Conservation (phyloP, 2,888 invertebrate species). For the Oscheius myriophilus region DNA sequence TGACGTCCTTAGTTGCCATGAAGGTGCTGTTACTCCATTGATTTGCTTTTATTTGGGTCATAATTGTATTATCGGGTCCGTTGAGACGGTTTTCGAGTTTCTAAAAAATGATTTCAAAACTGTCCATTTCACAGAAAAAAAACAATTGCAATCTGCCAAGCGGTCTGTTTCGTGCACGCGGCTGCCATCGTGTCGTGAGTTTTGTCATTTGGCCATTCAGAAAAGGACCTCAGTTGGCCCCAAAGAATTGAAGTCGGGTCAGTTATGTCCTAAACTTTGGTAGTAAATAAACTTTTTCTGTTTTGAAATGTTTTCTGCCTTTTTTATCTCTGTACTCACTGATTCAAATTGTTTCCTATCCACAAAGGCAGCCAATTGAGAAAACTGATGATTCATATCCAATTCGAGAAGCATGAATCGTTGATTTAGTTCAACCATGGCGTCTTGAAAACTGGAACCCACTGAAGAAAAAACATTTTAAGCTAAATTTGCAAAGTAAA, state of each 20-base stretch:
- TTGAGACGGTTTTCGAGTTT: conserved; percentile 9
- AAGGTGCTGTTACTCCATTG: conserved; percentile 8
- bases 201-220: conserved; percentile 2
- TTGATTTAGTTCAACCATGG: not conserved
- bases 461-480: not conserved
- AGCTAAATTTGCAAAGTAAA: no score
- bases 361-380: conserved; percentile 3
- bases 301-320: no score
- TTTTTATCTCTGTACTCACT: no score
- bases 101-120: not conserved
- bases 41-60: conserved; percentile 12
- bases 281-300: not conserved
- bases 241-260: conserved; percentile 10
- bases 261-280: not conserved
- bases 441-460: not conserved
- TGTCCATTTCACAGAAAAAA: not conserved
- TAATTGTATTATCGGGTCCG: conserved; percentile 12
- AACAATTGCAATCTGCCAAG: conserved; percentile 13
- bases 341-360: conserved; percentile 18
- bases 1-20: conserved; percentile 13
- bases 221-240: not conserved
- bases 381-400: conserved; percentile 4
- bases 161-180: conserved; percentile 10
- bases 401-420: conserved; percentile 4
- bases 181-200: not conserved